Evolutionary conservation across 2,113 vertebrate genomes (phyloP).

Genomic region (Pseudorhombus dupliciocellatus): DNA sequence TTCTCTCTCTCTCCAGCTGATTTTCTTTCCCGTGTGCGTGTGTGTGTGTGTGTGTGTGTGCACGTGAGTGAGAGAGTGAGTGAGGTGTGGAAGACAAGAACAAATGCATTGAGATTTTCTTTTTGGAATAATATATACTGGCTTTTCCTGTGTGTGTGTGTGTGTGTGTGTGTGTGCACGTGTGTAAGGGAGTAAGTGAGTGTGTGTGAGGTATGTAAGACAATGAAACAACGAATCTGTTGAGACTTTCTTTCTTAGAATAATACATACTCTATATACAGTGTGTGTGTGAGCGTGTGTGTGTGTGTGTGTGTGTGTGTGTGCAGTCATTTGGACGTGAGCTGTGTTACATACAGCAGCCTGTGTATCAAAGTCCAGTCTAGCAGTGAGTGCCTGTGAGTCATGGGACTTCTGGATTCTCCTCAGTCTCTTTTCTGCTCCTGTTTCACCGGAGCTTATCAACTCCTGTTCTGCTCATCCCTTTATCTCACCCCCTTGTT

Average conservation of each 20-base stretch:
- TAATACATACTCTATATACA: not conserved
- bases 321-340: constrained; percentile 31
- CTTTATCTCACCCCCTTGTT: constrained; percentile 12
- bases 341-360: constrained; percentile 2
- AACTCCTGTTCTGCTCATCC: not conserved
- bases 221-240: too few species aligned
- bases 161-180: not conserved
- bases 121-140: not conserved
- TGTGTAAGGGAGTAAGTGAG: constrained; percentile 1
- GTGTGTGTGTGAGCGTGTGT: not conserved
- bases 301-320: constrained; percentile 4
- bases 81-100: not conserved
- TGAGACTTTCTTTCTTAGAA: constrained; percentile 2
- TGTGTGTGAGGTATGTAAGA: too few species aligned
- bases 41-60: not conserved
- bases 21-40: constrained; percentile 28
- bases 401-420: constrained; percentile 41
- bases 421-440: constrained; percentile 24
- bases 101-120: constrained; percentile 3
- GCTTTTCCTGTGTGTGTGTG: not conserved
- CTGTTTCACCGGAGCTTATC: constrained; percentile 29
- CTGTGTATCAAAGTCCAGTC: constrained; percentile 42
- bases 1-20: constrained; percentile 48
- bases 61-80: not conserved
- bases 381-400: constrained; percentile 30